These are phyloP conservation scores for Monochamus alternatus DNA, from an alignment of 2,888 invertebrate genomes.

Conservation along the genomic window DNA sequence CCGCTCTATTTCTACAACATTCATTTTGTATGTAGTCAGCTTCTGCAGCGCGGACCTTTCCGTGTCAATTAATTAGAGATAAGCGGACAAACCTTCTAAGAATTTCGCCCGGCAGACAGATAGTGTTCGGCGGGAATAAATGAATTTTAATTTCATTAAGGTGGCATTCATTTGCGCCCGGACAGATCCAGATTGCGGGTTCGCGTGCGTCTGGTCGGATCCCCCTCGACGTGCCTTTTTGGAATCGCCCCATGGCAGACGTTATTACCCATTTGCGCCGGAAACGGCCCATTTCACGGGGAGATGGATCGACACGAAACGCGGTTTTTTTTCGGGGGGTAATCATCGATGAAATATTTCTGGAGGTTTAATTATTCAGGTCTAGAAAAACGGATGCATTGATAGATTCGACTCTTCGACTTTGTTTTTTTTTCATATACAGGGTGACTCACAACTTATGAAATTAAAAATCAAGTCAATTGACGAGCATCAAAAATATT, in stretches of 20 bases:
- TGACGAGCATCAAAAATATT: too few relatives aligned
- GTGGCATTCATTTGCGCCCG: slow-evolving; percentile 57
- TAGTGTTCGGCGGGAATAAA: slow-evolving; percentile 69
- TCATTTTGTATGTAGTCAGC: neutral
- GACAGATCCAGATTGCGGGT: slow-evolving; percentile 68
- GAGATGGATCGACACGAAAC: slow-evolving; percentile 16
- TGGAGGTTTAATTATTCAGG: slow-evolving; percentile 17
- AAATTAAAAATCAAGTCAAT: too few relatives aligned
- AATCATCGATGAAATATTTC: slow-evolving; percentile 26
- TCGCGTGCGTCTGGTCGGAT: slow-evolving; percentile 60
- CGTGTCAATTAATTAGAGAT: slow-evolving; percentile 67
- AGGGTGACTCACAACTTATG: too few relatives aligned
- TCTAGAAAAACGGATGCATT: neutral
- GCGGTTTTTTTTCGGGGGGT: slow-evolving; percentile 18
- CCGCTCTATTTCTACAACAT: neutral
- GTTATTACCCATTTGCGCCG: slow-evolving; percentile 34
- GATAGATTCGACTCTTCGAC: too few relatives aligned
- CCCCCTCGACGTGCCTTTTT: slow-evolving; percentile 31
- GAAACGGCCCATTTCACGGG: slow-evolving; percentile 40
- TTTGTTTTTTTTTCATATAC: too few relatives aligned
- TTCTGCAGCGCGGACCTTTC: slow-evolving; percentile 8
- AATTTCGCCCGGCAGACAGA: slow-evolving; percentile 64
- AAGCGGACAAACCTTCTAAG: slow-evolving; percentile 67
- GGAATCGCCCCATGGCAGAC: slow-evolving; percentile 24
- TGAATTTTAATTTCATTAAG: slow-evolving; percentile 72